Conservation (phyloP, 2,797 vertebrate species). For the Channa striata region DNA sequence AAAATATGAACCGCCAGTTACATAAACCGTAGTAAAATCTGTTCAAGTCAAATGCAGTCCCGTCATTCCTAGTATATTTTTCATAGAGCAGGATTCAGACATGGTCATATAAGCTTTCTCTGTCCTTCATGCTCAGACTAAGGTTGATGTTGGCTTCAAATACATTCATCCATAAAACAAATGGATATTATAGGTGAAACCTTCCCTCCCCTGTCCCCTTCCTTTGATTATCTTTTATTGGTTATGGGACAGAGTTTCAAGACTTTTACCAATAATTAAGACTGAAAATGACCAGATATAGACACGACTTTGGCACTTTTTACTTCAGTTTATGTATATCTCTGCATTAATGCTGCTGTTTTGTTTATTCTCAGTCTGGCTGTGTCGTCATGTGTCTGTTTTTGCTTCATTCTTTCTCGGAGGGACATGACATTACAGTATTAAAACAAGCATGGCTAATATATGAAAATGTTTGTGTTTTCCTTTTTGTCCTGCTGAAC, state of each 20-base stretch:
- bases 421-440: not conserved
- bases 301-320: not conserved
- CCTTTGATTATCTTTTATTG: not conserved
- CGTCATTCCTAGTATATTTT: not conserved
- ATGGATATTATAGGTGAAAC: not conserved
- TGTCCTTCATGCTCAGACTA: slow-evolving; percentile 15
- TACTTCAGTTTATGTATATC: not conserved
- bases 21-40: no score
- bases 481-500: no score
- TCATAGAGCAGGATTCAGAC: not conserved
- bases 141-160: not conserved
- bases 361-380: not conserved
- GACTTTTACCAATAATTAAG: not conserved
- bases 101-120: not conserved
- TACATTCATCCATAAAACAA: not conserved
- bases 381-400: not conserved
- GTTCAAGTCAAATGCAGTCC: not conserved
- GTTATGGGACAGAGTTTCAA: not conserved
- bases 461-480: no score
- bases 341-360: not conserved
- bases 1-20: no score
- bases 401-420: not conserved
- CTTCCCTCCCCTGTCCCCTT: not conserved
- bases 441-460: not conserved
- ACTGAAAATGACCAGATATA: not conserved